Evolutionary conservation across 1,140 invertebrate genomes (phyloP), one percentile per base, ranked within the genome.

Genomic region (Drosophila malerkotliana): DNA sequence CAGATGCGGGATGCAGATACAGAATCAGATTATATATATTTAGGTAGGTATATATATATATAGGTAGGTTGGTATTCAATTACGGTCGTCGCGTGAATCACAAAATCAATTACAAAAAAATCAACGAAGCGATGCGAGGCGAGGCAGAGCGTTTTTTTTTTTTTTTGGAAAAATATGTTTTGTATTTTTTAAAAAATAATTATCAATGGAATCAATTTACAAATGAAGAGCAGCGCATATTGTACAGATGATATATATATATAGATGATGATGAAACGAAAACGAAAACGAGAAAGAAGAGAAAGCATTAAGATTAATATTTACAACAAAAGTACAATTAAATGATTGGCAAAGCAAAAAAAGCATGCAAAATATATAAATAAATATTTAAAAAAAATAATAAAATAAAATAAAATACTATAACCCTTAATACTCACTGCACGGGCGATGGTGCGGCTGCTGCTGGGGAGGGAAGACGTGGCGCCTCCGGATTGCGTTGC

Each of bases 381-480:
- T 39, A 30, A 30, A 24, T 6, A 39, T 39, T 32, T 8, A 12
- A 49, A 24, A 21, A 34, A 56, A 18, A 32, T 3, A 12, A 58
- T 3, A 12, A 58, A 1, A 45, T 47, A 26, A 47, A 45, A 54
- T 28, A 7, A 44, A 49, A 12, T 18, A 41, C 57, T 59, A 26
- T 92, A 62, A 89, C 78, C 32, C 32, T 88, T 81, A 26, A 91
- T 44, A 95, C 92, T 94, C 92, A 96, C 95, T 96, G 95, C 58
- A 96, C 94, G 89, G 95, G 93, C 26, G 90, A 91, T 8, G 82
- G 79, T 7, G 82, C 87, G 1, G 90, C 77, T 2, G 90, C 78
- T 10, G 90, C 75, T 2, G 90, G 74, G 28, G 90, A 54, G 1
- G 79, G 81, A 2, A 85, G 44, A 5, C 77, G 90, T 7, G 87